A percentile compares a stretch with the other conserved stretches of the same genome.
Conservation (phyloP, 2,888 invertebrate genomes). For the Girardia tigrina region DNA sequence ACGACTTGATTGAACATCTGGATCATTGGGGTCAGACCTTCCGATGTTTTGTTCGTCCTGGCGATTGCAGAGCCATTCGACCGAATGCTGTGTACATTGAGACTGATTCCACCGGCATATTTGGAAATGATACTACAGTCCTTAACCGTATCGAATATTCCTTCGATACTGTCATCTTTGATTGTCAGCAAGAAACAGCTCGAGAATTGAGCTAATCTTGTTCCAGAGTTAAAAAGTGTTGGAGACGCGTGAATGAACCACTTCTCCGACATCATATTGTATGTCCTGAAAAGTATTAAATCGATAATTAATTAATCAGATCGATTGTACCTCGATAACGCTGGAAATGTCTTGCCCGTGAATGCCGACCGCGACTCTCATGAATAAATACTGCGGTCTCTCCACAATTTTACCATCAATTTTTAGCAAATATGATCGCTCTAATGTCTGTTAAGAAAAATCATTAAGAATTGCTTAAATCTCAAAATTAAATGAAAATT, state of each 20-base stretch:
- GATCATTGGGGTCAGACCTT: slow-evolving; percentile 83
- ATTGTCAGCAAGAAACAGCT: slow-evolving; percentile 86
- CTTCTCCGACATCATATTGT: slow-evolving; percentile 77
- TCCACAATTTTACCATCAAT: slow-evolving; percentile 80
- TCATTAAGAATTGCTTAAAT: too few species aligned
- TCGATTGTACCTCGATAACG: slow-evolving; percentile 60
- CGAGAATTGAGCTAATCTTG: slow-evolving; percentile 58
- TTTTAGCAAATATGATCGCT: slow-evolving; percentile 80
- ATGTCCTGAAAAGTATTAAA: slow-evolving; percentile 56
- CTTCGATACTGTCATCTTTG: slow-evolving; percentile 80
- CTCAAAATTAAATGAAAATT: too few species aligned
- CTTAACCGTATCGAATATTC: slow-evolving; percentile 76
- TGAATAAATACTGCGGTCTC: slow-evolving; percentile 92
- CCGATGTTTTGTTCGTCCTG: slow-evolving; percentile 73
- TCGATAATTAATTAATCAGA: background rate
- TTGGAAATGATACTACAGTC: slow-evolving; percentile 89
- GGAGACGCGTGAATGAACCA: slow-evolving; percentile 97
- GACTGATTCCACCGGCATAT: slow-evolving; percentile 86
- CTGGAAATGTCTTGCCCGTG: slow-evolving; percentile 80
- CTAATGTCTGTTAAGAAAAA: too few species aligned
- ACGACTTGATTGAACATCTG: slow-evolving; percentile 87
- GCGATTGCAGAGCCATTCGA: slow-evolving; percentile 77
- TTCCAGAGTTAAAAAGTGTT: slow-evolving; percentile 85
- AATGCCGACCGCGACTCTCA: slow-evolving; percentile 89
- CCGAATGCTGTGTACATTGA: slow-evolving; percentile 85